phyloP scores from a whole-genome alignment of 1,140 invertebrate species.

The Penaeus vannamei region DNA sequence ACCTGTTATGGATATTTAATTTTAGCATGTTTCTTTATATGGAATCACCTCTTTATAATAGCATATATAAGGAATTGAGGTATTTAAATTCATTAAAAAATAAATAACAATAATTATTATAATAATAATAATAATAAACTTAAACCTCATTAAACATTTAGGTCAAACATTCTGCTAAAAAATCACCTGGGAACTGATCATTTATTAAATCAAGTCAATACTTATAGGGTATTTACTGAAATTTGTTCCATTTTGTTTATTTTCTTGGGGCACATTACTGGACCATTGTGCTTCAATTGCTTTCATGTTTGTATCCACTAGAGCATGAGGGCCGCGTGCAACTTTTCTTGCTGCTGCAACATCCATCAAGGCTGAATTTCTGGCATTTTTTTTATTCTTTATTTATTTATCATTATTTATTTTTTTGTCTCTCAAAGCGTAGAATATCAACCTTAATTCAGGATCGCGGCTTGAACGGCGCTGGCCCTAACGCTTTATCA shows the following conservation, averaged over 20 bases:
- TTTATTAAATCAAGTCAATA: no score
- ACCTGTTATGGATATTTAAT: slow-evolving; percentile 57
- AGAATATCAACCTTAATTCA: slow-evolving; percentile 17
- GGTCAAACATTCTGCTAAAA: not conserved
- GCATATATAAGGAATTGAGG: slow-evolving; percentile 1
- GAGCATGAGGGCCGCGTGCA: slow-evolving; percentile 23
- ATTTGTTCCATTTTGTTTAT: slow-evolving; percentile 4
- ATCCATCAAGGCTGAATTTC: no score
- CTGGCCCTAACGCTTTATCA: slow-evolving; percentile 42
- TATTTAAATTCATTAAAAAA: not conserved
- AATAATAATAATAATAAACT: no score
- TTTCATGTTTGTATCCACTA: slow-evolving; percentile 49
- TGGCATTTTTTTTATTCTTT: not conserved
- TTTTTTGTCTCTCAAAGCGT: slow-evolving; percentile 5
- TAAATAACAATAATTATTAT: no score
- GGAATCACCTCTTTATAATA: slow-evolving; percentile 31
- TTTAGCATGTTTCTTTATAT: slow-evolving; percentile 13
- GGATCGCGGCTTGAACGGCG: not conserved
- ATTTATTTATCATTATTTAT: not conserved
- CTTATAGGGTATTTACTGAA: not conserved
- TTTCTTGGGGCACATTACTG: slow-evolving; percentile 60
- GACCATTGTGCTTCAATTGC: slow-evolving; percentile 59
- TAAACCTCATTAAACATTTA: slow-evolving; percentile 6
- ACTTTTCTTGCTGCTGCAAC: no score
- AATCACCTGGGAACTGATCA: no score